phyloP scores from a whole-genome alignment of 2,113 vertebrate genomes.

The Theropithecus gelada region DNA sequence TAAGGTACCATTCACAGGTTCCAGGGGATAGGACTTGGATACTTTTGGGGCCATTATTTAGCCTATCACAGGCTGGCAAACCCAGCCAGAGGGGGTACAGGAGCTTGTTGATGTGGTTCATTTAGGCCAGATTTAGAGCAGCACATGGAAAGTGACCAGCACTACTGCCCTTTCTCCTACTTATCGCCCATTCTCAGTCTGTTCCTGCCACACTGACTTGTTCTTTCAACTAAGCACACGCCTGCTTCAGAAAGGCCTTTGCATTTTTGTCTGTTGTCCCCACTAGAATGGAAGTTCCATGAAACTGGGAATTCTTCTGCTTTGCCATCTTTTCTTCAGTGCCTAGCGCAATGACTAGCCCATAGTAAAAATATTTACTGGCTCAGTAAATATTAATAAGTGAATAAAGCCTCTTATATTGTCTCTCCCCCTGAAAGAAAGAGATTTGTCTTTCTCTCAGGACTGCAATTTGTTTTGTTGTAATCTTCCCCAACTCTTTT shows the following conservation, averaged over 20 bases:
- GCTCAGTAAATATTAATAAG: background rate
- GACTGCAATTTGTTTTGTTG: no score
- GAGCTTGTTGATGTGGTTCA: background rate
- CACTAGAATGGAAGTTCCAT: background rate
- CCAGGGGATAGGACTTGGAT: background rate
- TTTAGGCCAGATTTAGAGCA: background rate
- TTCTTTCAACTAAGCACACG: background rate
- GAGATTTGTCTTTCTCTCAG: background rate
- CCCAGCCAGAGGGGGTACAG: no score
- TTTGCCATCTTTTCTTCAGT: background rate
- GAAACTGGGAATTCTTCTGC: background rate
- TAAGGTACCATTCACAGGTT: background rate
- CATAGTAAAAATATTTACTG: background rate
- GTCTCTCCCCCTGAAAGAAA: background rate
- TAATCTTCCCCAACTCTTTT: background rate
- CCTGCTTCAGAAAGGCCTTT: background rate
- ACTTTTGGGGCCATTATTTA: background rate
- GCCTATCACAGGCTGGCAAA: background rate
- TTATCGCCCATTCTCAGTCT: background rate
- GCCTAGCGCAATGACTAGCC: background rate
- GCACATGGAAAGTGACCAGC: no score
- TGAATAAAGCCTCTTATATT: background rate
- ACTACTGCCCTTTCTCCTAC: no score
- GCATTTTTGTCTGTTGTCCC: background rate
- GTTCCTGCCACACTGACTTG: background rate